These are phyloP conservation scores for Entelurus aequoreus DNA, from an alignment of 2,113 vertebrate genomes.

Conservation along the genomic window DNA sequence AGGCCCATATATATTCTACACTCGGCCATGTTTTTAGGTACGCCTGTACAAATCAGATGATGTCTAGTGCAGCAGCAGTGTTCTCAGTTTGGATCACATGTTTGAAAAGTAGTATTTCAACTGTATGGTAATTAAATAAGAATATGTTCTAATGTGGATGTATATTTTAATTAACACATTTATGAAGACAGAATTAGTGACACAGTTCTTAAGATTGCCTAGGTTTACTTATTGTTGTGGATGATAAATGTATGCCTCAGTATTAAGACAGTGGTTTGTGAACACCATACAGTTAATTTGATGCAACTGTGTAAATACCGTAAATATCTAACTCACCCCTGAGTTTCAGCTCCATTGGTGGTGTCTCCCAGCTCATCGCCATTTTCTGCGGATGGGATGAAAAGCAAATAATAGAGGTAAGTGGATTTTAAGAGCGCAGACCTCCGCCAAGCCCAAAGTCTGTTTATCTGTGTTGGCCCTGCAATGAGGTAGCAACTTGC, in stretches of 20 bases:
- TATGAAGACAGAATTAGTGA: no score
- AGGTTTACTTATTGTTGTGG: background rate
- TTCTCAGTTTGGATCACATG: no score
- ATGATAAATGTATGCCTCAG: background rate
- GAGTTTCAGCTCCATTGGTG: conserved; percentile 19
- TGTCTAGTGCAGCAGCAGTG: no score
- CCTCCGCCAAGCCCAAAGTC: no score
- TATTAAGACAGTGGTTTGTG: background rate
- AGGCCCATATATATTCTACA: background rate
- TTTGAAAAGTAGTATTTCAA: no score
- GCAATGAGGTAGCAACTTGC: no score
- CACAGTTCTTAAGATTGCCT: no score
- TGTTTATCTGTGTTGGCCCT: no score
- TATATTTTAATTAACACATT: no score
- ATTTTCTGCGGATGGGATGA: conserved; percentile 34
- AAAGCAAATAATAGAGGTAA: background rate
- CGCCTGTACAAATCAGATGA: no score
- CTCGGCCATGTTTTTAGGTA: background rate
- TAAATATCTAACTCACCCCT: conserved; percentile 43
- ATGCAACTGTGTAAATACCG: background rate
- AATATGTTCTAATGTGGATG: no score
- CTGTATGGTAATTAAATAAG: no score
- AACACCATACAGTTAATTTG: background rate
- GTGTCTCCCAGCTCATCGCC: conserved; percentile 34
- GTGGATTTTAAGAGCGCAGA: background rate